A percentile compares a stretch with the other conserved stretches of the same genome.
These are phyloP conservation scores for Semaprochilodus insignis DNA, from an alignment of 2,797 vertebrate species.

Conservation along the genomic window DNA sequence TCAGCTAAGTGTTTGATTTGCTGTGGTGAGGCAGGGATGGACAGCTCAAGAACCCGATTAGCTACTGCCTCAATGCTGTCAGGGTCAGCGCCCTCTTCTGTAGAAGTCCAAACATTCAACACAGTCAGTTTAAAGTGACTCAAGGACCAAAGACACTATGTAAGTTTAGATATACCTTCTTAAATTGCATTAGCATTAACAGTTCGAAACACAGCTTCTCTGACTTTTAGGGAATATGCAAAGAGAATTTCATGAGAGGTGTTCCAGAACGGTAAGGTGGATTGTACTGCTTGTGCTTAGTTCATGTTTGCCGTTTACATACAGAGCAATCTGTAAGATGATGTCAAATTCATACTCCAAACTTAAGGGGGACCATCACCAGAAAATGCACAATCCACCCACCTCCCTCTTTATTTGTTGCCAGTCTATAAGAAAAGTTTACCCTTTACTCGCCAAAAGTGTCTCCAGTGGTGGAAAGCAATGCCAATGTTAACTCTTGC, in stretches of 20 bases:
- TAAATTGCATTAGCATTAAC: neutral
- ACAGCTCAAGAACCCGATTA: constrained; percentile 89
- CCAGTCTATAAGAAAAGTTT: no score
- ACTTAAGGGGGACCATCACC: no score
- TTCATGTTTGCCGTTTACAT: no score
- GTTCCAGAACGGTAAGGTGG: neutral
- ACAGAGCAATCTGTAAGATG: no score
- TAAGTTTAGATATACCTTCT: neutral
- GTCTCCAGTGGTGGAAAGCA: no score
- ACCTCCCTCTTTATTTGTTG: no score
- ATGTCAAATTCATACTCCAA: no score
- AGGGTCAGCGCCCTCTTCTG: constrained; percentile 96
- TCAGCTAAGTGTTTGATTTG: constrained; percentile 90
- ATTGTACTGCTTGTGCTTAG: neutral
- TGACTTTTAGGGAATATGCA: neutral
- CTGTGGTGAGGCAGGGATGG: constrained; percentile 91
- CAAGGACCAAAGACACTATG: neutral
- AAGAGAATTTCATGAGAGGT: neutral
- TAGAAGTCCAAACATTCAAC: constrained; percentile 31
- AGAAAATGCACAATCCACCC: no score
- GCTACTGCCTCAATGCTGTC: constrained; percentile 94
- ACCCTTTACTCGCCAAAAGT: no score
- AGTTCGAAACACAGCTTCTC: neutral
- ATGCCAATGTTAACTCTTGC: no score
- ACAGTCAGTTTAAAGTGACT: neutral